Evolutionary conservation across 2,797 vertebrate species (phyloP).

Genomic region (Australoheros facetus): DNA sequence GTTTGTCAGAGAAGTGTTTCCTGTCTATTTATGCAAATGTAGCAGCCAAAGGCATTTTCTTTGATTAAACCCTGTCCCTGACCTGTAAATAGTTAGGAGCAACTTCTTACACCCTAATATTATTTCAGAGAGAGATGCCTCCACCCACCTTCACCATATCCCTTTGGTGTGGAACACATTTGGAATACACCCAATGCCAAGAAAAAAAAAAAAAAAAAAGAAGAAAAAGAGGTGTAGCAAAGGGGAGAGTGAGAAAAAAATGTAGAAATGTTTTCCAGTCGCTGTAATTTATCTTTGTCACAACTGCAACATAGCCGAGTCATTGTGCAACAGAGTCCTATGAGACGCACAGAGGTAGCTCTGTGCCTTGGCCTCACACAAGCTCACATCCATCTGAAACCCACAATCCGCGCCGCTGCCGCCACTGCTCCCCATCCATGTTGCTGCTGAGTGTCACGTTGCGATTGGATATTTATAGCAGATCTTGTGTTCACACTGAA

Average conservation of each 20-base stretch:
- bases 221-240: conserved; percentile 25
- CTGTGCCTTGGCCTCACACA: conserved; percentile 78
- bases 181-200: conserved; percentile 67
- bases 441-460: conserved; percentile 31
- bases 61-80: conserved; percentile 59
- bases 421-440: conserved; percentile 38
- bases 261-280: conserved; percentile 77
- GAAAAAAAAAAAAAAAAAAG: conserved; percentile 48
- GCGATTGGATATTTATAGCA: conserved; percentile 73
- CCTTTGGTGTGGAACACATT: conserved; percentile 71
- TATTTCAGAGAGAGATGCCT: conserved; percentile 51
- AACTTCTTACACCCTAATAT: conserved; percentile 52
- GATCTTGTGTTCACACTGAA: conserved; percentile 67
- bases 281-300: conserved; percentile 86
- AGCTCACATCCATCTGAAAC: conserved; percentile 79
- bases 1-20: conserved; percentile 32
- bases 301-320: conserved; percentile 79
- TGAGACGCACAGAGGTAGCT: conserved; percentile 80
- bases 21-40: conserved; percentile 43
- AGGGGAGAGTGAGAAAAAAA: conserved; percentile 35
- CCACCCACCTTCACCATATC: conserved; percentile 29
- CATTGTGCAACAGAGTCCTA: conserved; percentile 78
- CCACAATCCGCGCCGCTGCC: conserved; percentile 49
- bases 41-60: conserved; percentile 32
- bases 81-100: conserved; percentile 57